Evolutionary conservation across 2,888 invertebrate species (phyloP), one percentile per base, ranked within the genome.

Genomic region (Cosmia trapezina): DNA sequence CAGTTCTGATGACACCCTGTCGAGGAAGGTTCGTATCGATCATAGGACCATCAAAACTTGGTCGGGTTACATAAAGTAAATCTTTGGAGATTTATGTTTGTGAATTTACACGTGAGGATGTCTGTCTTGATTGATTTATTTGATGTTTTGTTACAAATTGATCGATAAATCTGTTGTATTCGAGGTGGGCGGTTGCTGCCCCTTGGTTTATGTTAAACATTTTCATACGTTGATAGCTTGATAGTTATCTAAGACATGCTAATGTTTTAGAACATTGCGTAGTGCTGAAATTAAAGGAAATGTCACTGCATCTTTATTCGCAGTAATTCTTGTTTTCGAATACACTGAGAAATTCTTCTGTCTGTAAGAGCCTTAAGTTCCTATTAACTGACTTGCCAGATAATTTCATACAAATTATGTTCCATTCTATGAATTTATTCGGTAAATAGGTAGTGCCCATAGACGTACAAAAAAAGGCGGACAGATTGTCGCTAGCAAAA

Each of bases 91-190:
- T 95, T 95, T 94, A 95, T 94, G 90, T 86, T 83, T 74, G 89
- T 90, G 90, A 90, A 94, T 95, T 94, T 94, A 93, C 92, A 93
- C 91, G 91, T 94, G 91, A 87, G 86, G 90, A 91, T 93, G 93
- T 86, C 89, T 77, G 89, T 85, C 86, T 86, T 93, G 95, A 95
- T 93, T 93, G 95, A 95, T 95, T 95, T 96, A 95, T 94, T 87
- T 89, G 88, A 91, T 89, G 91, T 88, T 88, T 90, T 86, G 89
- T 85, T 91, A 92, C 92, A 91, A 93, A 94, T 94, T 89, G 89
- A 89, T 85, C 89, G 83, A 91, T 93, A 93, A 91, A 91, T 92
- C 88, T 86, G 88, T 86, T 87, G 78, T 72, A 84, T 86, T 67
- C 78, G 69, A 90, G 91, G 94, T 94, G 94, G 95, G 95, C 93